Percentiles rank a stretch among this genome's conserved stretches.
Evolutionary conservation across 2,113 vertebrate genomes (phyloP).

Genomic region (Gambusia holbrooki): DNA sequence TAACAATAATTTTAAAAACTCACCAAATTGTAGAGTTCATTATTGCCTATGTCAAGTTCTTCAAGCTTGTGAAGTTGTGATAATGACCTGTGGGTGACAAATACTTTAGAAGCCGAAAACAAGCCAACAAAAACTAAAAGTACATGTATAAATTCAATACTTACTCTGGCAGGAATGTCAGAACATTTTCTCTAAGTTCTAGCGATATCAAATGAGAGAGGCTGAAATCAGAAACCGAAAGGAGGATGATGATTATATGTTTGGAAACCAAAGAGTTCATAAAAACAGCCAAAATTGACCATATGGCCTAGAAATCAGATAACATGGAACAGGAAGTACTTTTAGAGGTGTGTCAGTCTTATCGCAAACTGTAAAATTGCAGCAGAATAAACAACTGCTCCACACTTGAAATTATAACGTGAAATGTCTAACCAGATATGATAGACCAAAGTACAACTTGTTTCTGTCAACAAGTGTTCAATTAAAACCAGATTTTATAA

Average conservation of each 20-base stretch:
- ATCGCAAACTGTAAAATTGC: constrained; percentile 52
- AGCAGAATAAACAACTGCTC: constrained; percentile 61
- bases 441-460: constrained; percentile 36
- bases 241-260: constrained; percentile 15
- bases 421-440: constrained; percentile 21
- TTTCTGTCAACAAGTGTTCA: background rate
- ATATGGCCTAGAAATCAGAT: constrained; percentile 47
- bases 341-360: constrained; percentile 61
- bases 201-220: constrained; percentile 94
- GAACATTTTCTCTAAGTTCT: constrained; percentile 96
- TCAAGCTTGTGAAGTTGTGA: constrained; percentile 91
- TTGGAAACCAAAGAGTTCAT: constrained; percentile 16
- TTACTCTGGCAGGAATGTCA: constrained; percentile 97
- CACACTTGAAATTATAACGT: constrained; percentile 33
- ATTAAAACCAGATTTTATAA: constrained; percentile 36
- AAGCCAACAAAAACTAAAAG: background rate
- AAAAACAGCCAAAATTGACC: constrained; percentile 7
- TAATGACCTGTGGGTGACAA: constrained; percentile 85
- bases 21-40: constrained; percentile 95
- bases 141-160: constrained; percentile 62
- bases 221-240: constrained; percentile 75
- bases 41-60: constrained; percentile 98
- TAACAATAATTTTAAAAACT: constrained; percentile 51
- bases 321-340: constrained; percentile 60
- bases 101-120: constrained; percentile 10